These are phyloP conservation scores for Drosophila oshimai DNA, from an alignment of 1,140 invertebrate species.

Conservation along the genomic window DNA sequence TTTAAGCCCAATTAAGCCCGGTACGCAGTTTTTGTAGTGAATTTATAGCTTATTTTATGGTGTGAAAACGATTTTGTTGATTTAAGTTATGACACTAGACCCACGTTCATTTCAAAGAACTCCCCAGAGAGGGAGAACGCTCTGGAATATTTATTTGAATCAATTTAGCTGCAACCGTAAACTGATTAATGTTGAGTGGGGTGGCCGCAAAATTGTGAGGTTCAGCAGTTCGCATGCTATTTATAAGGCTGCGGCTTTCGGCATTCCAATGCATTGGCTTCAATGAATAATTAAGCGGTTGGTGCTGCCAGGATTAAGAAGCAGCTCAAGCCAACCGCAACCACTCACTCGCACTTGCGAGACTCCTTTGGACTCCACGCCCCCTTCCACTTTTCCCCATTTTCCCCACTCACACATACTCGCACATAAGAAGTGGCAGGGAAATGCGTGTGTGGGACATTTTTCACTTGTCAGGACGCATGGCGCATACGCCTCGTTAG, in stretches of 20 bases:
- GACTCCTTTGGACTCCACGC: conserved; percentile 21
- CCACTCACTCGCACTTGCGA: conserved; percentile 40
- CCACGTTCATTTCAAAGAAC: conserved; percentile 34
- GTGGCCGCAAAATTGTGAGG: conserved; percentile 52
- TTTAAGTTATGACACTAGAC: background rate
- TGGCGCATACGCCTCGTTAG: conserved; percentile 49
- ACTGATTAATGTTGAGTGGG: conserved; percentile 65
- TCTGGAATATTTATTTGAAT: conserved; percentile 39
- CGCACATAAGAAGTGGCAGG: conserved; percentile 46
- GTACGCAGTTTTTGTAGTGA: conserved; percentile 10
- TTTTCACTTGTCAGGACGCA: conserved; percentile 45
- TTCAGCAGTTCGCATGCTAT: conserved; percentile 46
- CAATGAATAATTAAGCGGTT: conserved; percentile 81
- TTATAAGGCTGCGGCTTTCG: conserved; percentile 62
- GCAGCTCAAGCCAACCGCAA: conserved; percentile 34
- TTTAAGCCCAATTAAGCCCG: too few relatives aligned
- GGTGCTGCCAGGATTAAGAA: conserved; percentile 59
- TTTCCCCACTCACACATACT: background rate
- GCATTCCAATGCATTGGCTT: conserved; percentile 76
- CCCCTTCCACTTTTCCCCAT: background rate
- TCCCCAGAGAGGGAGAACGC: conserved; percentile 1
- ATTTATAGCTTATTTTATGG: conserved; percentile 48
- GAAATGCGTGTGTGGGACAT: conserved; percentile 40
- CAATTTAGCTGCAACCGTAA: conserved; percentile 47
- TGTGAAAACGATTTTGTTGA: conserved; percentile 41